Percentiles rank a stretch among this genome's conserved stretches.
Conservation (phyloP, 35 echinoderm and acorn worm genomes). For the Nesometra sesokonis region DNA sequence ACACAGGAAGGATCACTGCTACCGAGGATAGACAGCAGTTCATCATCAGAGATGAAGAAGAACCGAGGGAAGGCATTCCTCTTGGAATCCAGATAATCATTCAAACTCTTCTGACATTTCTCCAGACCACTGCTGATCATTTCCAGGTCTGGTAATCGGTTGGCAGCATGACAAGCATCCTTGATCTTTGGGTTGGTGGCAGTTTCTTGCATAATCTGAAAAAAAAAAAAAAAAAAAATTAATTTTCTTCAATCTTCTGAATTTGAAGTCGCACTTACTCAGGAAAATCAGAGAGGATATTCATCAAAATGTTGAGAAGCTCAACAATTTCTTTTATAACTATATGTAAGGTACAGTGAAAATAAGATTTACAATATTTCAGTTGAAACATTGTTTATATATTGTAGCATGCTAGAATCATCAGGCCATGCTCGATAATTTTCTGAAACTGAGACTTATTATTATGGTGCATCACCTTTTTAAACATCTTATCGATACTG, state of each 20-base stretch:
- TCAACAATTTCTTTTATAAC: no score
- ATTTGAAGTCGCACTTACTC: no score
- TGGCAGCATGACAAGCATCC: conserved; percentile 77
- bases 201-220: conserved; percentile 94
- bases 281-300: no score
- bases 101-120: conserved; percentile 98
- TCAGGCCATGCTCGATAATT: no score
- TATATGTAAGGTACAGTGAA: no score
- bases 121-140: conserved; percentile 91
- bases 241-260: no score
- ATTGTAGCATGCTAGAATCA: no score
- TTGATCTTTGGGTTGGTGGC: conserved; percentile 82
- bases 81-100: conserved; percentile 99
- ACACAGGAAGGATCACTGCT: conserved; percentile 96
- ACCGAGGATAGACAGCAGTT: conserved; percentile 89
- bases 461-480: no score
- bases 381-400: no score
- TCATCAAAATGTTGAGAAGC: no score
- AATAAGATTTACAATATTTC: no score
- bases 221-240: not conserved
- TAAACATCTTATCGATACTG: conserved; percentile 94
- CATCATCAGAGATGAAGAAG: conserved; percentile 99
- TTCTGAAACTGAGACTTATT: no score
- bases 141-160: conserved; percentile 86
- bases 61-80: conserved; percentile 96